phyloP scores from a whole-genome alignment of 2,113 vertebrate genomes.

The Oncorhynchus keta region DNA sequence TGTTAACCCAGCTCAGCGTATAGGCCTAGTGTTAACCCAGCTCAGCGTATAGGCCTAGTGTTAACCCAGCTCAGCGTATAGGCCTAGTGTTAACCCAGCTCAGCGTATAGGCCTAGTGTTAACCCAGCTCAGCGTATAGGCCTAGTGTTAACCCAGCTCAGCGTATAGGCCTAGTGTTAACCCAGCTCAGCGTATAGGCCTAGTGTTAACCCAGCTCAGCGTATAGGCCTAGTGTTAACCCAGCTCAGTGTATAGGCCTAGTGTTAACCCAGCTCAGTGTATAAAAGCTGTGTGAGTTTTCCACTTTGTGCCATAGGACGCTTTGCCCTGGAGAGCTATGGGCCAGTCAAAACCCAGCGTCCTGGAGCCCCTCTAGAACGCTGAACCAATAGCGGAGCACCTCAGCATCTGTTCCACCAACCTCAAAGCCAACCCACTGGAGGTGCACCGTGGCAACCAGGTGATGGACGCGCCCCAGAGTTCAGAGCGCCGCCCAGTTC shows the following conservation, averaged over 20 bases:
- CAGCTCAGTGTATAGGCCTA: neutral
- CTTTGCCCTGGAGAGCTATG: conserved; percentile 59
- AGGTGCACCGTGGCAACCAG: conserved; percentile 72
- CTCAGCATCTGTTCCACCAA: conserved; percentile 63
- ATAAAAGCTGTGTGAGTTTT: conserved; percentile 65
- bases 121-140: too few species aligned
- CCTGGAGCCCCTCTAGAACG: conserved; percentile 59
- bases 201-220: conserved; percentile 66
- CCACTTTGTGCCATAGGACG: conserved; percentile 57
- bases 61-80: too few species aligned
- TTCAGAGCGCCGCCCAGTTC: conserved; percentile 70
- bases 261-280: conserved; percentile 74
- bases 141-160: too few species aligned
- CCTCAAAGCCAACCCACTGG: conserved; percentile 78
- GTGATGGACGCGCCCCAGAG: conserved; percentile 62
- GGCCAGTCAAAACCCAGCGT: conserved; percentile 62
- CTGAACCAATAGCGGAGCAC: conserved; percentile 79
- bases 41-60: too few species aligned
- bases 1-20: too few species aligned
- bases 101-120: too few species aligned
- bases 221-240: neutral
- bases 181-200: neutral
- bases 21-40: too few species aligned
- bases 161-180: too few species aligned
- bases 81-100: too few species aligned